phyloP scores from a whole-genome alignment of 1,140 invertebrate species.

The Anoplophora glabripennis region DNA sequence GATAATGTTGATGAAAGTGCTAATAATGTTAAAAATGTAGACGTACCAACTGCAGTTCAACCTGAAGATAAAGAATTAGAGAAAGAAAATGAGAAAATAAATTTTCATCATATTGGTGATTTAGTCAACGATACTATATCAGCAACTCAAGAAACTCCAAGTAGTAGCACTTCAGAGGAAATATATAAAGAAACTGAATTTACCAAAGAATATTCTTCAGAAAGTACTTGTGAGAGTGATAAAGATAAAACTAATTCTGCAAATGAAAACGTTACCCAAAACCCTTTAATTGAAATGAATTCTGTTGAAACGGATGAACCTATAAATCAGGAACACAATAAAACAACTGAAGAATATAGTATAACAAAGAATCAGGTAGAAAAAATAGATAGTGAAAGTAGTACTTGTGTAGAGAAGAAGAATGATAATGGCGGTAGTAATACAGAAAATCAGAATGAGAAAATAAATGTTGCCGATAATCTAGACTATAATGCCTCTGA shows the following conservation, averaged over 20 bases:
- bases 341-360: neutral
- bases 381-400: slow-evolving; percentile 11
- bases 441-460: slow-evolving; percentile 3
- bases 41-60: slow-evolving; percentile 1
- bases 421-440: slow-evolving; percentile 3
- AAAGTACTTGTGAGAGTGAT: neutral
- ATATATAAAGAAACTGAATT: neutral
- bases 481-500: slow-evolving; percentile 13
- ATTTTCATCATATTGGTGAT: slow-evolving; percentile 4
- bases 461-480: slow-evolving; percentile 8
- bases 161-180: neutral
- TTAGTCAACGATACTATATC: slow-evolving; percentile 3
- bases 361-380: slow-evolving; percentile 14
- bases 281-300: neutral
- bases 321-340: slow-evolving; percentile 3
- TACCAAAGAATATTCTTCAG: neutral
- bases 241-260: neutral
- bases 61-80: slow-evolving; percentile 7
- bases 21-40: neutral
- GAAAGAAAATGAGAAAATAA: neutral
- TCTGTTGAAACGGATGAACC: slow-evolving; percentile 7
- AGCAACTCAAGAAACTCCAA: neutral
- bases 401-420: slow-evolving; percentile 1
- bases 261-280: neutral
- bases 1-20: neutral